A percentile compares a stretch with the other conserved stretches of the same genome.
Evolutionary conservation across 2,797 vertebrate species (phyloP).

Genomic region (Chaetophractus vellerosus): DNA sequence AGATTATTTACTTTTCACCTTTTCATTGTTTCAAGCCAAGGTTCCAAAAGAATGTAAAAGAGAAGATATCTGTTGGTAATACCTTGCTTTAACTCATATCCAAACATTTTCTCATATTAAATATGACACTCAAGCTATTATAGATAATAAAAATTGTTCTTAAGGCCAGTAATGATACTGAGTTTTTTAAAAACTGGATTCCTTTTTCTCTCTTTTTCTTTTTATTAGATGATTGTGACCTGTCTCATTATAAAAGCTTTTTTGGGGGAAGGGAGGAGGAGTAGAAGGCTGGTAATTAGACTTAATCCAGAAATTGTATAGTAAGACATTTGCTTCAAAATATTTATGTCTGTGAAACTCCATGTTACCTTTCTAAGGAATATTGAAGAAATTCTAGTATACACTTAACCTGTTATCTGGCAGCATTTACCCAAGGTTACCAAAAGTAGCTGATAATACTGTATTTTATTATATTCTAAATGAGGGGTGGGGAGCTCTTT

Average conservation of each 20-base stretch:
- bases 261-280: background rate
- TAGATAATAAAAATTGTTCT: constrained; percentile 23
- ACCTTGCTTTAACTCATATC: constrained; percentile 31
- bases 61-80: background rate
- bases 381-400: constrained; percentile 18
- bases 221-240: constrained; percentile 26
- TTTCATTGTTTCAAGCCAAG: constrained; percentile 44
- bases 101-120: constrained; percentile 53
- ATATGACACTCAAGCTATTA: background rate
- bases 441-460: constrained; percentile 36
- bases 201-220: constrained; percentile 5
- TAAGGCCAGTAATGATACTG: background rate
- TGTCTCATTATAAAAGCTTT: constrained; percentile 31
- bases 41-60: constrained; percentile 55
- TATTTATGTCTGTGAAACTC: constrained; percentile 13
- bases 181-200: background rate
- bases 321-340: constrained; percentile 62
- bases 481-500: background rate
- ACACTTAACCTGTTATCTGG: background rate
- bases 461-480: background rate
- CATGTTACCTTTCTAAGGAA: constrained; percentile 40
- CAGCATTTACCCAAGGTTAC: constrained; percentile 58
- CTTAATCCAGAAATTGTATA: background rate
- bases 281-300: background rate
- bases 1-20: constrained; percentile 16